Conservation (phyloP, 1,140 invertebrate genomes). For the Trissolcus basalis region DNA sequence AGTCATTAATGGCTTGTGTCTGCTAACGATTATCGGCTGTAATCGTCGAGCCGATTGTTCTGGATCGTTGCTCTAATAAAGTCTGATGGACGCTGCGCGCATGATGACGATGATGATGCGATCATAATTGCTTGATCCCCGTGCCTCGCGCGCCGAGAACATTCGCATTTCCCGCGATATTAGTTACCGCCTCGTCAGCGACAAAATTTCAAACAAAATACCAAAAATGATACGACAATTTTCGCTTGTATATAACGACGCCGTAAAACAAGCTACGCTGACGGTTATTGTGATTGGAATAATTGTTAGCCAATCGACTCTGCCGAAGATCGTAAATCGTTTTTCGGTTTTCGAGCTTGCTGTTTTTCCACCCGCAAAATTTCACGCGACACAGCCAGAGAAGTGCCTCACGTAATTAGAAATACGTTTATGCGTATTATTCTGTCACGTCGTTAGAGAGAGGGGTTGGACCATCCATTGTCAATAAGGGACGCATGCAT, state of each 20-base stretch:
- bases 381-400: conserved; percentile 24
- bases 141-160: conserved; percentile 25
- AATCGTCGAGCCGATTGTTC: conserved; percentile 74
- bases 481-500: conserved; percentile 55
- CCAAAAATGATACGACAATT: conserved; percentile 51
- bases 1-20: conserved; percentile 72
- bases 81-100: conserved; percentile 66
- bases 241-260: conserved; percentile 29
- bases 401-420: conserved; percentile 48
- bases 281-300: conserved; percentile 56
- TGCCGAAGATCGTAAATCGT: conserved; percentile 9
- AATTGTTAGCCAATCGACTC: conserved; percentile 20
- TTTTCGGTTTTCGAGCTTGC: conserved; percentile 31
- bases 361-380: conserved; percentile 21
- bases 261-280: conserved; percentile 46
- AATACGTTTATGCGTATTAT: conserved; percentile 57
- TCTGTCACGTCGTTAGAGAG: conserved; percentile 23
- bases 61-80: conserved; percentile 72
- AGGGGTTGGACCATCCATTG: conserved; percentile 42
- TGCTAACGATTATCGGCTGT: conserved; percentile 75
- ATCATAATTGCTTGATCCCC: conserved; percentile 70
- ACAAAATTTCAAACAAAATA: conserved; percentile 49
- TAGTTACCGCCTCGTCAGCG: conserved; percentile 52
- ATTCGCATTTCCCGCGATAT: conserved; percentile 54
- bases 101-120: conserved; percentile 66